A percentile compares a stretch with the other conserved stretches of the same genome.
Evolutionary conservation across 2,888 invertebrate species (phyloP).

Genomic region (Hypomecis punctinalis): DNA sequence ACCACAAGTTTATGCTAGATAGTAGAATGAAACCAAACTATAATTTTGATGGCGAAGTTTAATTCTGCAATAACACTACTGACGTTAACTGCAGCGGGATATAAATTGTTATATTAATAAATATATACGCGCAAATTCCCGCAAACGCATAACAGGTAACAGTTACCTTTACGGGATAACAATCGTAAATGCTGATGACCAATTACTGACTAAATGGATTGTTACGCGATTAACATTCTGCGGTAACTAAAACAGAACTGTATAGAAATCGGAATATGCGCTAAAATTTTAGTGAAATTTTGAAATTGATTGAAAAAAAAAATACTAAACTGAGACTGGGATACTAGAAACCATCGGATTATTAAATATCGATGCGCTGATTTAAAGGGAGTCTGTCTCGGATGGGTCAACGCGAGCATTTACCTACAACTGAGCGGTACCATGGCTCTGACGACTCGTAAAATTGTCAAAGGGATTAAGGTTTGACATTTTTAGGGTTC

Average conservation of each 20-base stretch:
- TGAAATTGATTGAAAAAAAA: no score
- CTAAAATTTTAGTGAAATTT: neutral
- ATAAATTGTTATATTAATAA: neutral
- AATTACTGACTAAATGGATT: constrained; percentile 25
- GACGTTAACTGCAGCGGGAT: neutral
- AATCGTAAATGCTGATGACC: constrained; percentile 28
- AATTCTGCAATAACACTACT: constrained; percentile 1
- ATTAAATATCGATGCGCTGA: no score
- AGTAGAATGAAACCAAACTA: no score
- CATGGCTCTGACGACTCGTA: no score
- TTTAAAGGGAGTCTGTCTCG: no score
- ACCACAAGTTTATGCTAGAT: no score
- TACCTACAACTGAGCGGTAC: no score
- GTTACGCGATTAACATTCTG: constrained; percentile 23
- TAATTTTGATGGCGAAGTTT: neutral
- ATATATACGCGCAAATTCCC: constrained; percentile 13
- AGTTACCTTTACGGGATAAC: constrained; percentile 28
- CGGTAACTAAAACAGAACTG: constrained; percentile 11
- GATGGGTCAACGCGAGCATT: no score
- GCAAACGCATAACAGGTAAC: constrained; percentile 16
- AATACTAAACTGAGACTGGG: no score
- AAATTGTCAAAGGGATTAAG: no score
- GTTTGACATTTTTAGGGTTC: no score
- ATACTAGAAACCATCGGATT: no score
- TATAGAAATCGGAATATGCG: neutral